Evolutionary conservation across 2,797 vertebrate genomes (phyloP), one percentile per base, ranked within the genome.

Genomic region (Sebastes kiyomatsui): DNA sequence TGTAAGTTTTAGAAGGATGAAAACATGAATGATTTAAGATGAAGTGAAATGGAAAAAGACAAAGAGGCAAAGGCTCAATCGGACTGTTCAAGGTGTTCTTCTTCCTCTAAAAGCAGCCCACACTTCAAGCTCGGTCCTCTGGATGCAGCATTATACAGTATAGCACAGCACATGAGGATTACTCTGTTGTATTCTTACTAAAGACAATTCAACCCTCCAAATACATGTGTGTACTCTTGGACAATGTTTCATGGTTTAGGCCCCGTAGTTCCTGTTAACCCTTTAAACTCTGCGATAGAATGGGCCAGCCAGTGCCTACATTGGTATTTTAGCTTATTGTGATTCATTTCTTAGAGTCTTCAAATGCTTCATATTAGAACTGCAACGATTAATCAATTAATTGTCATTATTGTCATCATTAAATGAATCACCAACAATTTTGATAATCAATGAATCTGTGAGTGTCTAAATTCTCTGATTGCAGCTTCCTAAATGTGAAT

Each of bases 1-100:
- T 77, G 27, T 27, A 83, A 72, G 35, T 90, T 88, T 85, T 71
- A 75, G 59, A 81, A 72, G 79, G 32, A 77, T 66, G 68, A 78
- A 42, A 59, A 67, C 86, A 88, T 93, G 1, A 91, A 92, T 88
- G 82, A 93, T 93, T 92, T 13, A 89, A 75, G 62, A 83, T 67
- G 58, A 61, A 80, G 59, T 25, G 25, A 80, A 73, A 66, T 56
- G 58, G 72, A 46, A 75, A 66, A 56, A 38, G 65, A 73, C 32
- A 46, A 46, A 46, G 23, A 85, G 75, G 52, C 18, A 49, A 74
- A 71, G 25, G 52, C 61, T 88, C 72, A 25, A 42, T 77, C 80
- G 23, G 49, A 27, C 38, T 32, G 20, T 38, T 70, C 7, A 59
- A 56, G 64, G 75, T 83, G 77, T 83, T 75, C 13, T n/a, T 73